Conservation (phyloP, 2,797 vertebrate species). For the Clarias fuscus region DNA sequence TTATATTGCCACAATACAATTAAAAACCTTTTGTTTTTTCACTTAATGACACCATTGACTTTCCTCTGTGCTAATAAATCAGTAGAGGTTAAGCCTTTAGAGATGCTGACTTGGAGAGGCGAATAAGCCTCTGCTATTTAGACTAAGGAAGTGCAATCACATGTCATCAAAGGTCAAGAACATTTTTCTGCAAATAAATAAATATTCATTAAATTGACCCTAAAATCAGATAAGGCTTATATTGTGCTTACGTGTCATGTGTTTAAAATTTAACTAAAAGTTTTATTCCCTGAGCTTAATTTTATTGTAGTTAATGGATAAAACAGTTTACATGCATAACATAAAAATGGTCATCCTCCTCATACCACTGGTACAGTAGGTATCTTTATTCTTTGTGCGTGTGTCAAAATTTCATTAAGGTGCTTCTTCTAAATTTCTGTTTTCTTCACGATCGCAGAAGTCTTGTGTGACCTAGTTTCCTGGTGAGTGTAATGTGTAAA, state of each 20-base stretch:
- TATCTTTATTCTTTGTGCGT: not conserved
- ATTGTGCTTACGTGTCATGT: constrained; percentile 57
- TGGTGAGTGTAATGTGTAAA: constrained; percentile 61
- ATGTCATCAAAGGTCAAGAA: constrained; percentile 54
- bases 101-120: constrained; percentile 56
- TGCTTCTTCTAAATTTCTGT: not conserved
- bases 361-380: not conserved
- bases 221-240: constrained; percentile 66
- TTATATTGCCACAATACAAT: not conserved
- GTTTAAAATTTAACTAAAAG: constrained; percentile 65
- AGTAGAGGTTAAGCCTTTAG: constrained; percentile 38
- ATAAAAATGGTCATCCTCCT: not conserved
- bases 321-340: constrained; percentile 42
- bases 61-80: constrained; percentile 20
- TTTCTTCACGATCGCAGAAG: constrained; percentile 2
- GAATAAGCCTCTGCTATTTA: constrained; percentile 60
- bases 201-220: constrained; percentile 72
- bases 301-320: constrained; percentile 68
- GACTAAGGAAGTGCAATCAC: constrained; percentile 64
- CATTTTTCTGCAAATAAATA: constrained; percentile 64
- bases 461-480: constrained; percentile 68
- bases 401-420: not conserved
- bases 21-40: not conserved
- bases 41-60: constrained; percentile 8
- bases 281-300: constrained; percentile 58